Evolutionary conservation across 2,113 vertebrate species (phyloP).

Genomic region (Amphiprion percula): DNA sequence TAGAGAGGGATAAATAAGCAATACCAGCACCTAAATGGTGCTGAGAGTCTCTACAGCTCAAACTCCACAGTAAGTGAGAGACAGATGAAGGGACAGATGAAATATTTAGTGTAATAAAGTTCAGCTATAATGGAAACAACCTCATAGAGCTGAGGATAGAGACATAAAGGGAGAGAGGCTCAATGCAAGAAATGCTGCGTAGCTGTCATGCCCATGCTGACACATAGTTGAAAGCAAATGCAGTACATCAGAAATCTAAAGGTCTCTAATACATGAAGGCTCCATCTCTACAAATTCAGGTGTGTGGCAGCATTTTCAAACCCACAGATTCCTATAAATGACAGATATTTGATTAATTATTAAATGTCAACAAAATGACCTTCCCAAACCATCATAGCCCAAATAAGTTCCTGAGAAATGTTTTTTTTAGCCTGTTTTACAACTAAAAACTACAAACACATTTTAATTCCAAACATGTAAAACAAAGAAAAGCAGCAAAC

Average conservation of each 20-base stretch:
- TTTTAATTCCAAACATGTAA: too few relatives aligned
- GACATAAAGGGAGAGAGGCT: neutral
- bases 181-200: neutral
- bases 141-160: neutral
- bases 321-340: neutral
- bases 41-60: constrained; percentile 13
- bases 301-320: neutral
- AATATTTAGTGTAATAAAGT: constrained; percentile 53
- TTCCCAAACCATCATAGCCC: too few relatives aligned
- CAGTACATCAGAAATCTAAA: neutral
- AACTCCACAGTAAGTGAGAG: constrained; percentile 9
- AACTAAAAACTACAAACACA: too few relatives aligned
- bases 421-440: too few relatives aligned
- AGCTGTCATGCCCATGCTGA: neutral
- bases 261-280: neutral
- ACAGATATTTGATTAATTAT: too few relatives aligned
- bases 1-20: constrained; percentile 5
- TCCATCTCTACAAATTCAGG: neutral
- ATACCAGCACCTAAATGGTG: neutral
- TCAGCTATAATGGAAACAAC: neutral
- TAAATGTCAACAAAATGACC: neutral
- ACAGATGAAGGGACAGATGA: constrained; percentile 27
- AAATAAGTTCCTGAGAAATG: too few relatives aligned
- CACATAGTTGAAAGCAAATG: neutral
- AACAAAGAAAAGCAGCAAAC: too few relatives aligned